These are phyloP conservation scores for Chrysomallon squamiferum DNA, from an alignment of 1,140 invertebrate genomes.

Conservation along the genomic window DNA sequence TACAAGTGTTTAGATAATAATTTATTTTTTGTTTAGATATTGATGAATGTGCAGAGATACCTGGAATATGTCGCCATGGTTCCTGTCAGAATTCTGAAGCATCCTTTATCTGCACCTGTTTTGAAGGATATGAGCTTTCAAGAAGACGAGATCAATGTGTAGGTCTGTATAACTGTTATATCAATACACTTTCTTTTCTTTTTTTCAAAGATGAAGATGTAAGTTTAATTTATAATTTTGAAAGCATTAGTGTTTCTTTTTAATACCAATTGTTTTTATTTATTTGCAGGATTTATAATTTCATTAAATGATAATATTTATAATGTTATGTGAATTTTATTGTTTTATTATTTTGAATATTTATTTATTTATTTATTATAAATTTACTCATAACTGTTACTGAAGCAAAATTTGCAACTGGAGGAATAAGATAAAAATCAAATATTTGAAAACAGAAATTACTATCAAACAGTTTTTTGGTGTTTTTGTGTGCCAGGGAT, in stretches of 20 bases:
- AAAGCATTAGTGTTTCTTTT: background rate
- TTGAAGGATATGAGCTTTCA: constrained; percentile 79
- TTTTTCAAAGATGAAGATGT: background rate
- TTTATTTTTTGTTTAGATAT: constrained; percentile 67
- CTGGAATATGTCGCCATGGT: constrained; percentile 80
- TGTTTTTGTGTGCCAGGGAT: background rate
- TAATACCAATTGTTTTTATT: background rate
- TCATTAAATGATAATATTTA: too few species aligned
- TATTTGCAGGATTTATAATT: too few species aligned
- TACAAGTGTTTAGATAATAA: too few species aligned
- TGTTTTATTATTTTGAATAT: too few species aligned
- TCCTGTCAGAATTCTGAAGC: constrained; percentile 85
- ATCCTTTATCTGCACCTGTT: constrained; percentile 83
- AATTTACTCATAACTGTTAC: too few species aligned
- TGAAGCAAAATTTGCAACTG: too few species aligned
- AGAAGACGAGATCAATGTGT: constrained; percentile 41
- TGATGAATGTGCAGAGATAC: constrained; percentile 79
- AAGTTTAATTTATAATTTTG: background rate
- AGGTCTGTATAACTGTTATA: constrained; percentile 37
- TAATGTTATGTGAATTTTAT: too few species aligned
- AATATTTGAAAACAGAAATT: background rate
- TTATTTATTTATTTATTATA: too few species aligned
- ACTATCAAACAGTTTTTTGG: background rate
- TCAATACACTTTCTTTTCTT: too few species aligned
- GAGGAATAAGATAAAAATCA: too few species aligned